Base-by-base conservation (phyloP, 2,888 invertebrate species). In the Drosophila rellima region DNA sequence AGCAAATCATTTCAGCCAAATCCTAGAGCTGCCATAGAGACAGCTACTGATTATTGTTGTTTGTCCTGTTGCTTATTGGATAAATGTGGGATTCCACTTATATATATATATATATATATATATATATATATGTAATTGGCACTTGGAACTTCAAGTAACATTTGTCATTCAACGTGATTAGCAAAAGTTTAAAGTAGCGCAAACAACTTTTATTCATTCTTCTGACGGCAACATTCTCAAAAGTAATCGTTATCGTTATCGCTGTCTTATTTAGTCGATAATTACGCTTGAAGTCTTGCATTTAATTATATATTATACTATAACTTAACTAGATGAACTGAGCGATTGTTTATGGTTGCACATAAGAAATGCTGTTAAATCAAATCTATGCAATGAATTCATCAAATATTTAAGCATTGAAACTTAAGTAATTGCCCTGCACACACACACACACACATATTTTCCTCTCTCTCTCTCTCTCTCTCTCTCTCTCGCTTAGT, bases 371-470 rank as follows among this genome's bases (percentile, higher is more conserved):
- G 61, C 35, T 29, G 29, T 54, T 66, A 64, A 75, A 75, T 79
- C 64, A 72, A 69, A 60, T 63, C 67, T 65, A 50, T 68, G 55
- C 63, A 48, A 63, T 64, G 62, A 54, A 67, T 45, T 68, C 55
- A 78, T 80, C 45, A 80, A 81, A 78, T 81, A 80, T 80, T 80
- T 63, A 78, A 50, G 56, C 56, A 65, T 61, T 56, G 66, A 56
- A 73, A 64, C 75, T 66, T 65, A 78, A 78, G 79, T 80, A 79
- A 82, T 79, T 80, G 80, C 60, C 54, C 51, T 6, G 15, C 47
- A 55, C 29, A 64, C 42, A 56, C 45, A 66, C 29, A 60, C 29
- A 39, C 59, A 67, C 44, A 50, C 54, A 23, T 60, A 18, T n/a
- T 70, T n/a, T 42, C 33, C 18, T n/a, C 31, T 23, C 4, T 60